Evolutionary conservation across 1,140 invertebrate species (phyloP), one percentile per base, ranked within the genome.

Genomic region (Solenopsis invicta): DNA sequence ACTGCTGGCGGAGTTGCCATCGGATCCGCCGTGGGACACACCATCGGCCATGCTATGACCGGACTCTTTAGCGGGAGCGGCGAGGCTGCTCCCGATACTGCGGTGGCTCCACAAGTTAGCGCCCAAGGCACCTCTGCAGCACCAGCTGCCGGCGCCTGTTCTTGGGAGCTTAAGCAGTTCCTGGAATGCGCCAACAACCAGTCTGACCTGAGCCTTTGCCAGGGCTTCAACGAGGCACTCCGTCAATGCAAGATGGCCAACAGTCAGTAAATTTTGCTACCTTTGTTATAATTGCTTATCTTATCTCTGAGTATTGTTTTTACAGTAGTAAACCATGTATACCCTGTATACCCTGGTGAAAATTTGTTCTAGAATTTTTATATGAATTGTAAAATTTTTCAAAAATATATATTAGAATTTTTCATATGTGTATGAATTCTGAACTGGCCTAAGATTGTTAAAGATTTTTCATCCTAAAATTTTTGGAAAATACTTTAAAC

Each of bases 221-320:
- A 98, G 91, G 98, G 98, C 64, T 99, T 99, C 95, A 99, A 99
- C 94, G 98, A 99, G 95, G 98, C 98, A 78, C 96, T 99, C 86
- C 97, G 98, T 90, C 98, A 99, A 94, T 99, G 98, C 97, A 98
- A 98, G 96, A 89, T 90, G 86, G 86, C 92, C 67, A 94, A 96
- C 77, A 90, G 96, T 96, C 87, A 94, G 95, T 95, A 59, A 8
- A 29, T 62, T n/a, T 34, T 48, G 50, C 41, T 41, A 41, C 3
- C 2, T 69, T 48, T 48, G 41, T 64, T 18, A n/a, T 62, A n/a
- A 16, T n/a, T 1, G 16, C 29, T 74, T 29, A 41, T 66, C 13
- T 34, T 6, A 34, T 29, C 4, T 48, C 16, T 18, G 2, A 18
- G 2, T 37, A 64, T 75, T 48, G 41, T 41, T 41, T 4, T 41